phyloP scores from a whole-genome alignment of 1,140 invertebrate genomes.

The Lordiphosa collinella region DNA sequence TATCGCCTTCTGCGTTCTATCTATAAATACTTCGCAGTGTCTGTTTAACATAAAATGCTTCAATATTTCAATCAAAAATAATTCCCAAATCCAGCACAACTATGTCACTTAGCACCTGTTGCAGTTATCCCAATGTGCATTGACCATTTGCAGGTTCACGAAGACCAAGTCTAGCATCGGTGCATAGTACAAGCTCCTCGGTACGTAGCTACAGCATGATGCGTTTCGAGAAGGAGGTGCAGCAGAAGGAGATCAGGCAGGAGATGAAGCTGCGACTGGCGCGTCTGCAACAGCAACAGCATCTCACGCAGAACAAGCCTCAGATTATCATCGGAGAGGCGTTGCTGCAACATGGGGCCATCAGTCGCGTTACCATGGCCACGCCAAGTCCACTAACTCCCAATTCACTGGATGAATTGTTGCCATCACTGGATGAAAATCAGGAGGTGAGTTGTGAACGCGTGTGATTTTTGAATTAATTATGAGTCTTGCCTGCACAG shows the following conservation, averaged over 20 bases:
- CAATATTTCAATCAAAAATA: conserved; percentile 27
- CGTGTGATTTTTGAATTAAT: neutral
- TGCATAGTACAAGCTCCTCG: conserved; percentile 89
- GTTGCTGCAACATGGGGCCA: conserved; percentile 52
- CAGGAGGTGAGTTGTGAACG: conserved; percentile 82
- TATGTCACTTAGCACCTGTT: neutral
- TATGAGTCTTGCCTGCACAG: conserved; percentile 15
- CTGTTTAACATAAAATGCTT: conserved; percentile 31
- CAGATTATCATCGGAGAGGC: conserved; percentile 78
- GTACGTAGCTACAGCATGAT: conserved; percentile 88
- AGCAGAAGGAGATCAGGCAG: conserved; percentile 87
- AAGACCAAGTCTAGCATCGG: conserved; percentile 89
- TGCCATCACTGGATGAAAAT: conserved; percentile 87
- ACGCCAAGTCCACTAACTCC: conserved; percentile 88
- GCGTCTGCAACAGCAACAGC: conserved; percentile 81
- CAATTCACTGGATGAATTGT: conserved; percentile 88
- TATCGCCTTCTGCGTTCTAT: conserved; percentile 12
- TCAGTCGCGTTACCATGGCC: conserved; percentile 79
- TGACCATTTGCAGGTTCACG: conserved; percentile 84
- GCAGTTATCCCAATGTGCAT: neutral
- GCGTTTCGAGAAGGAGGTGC: conserved; percentile 87
- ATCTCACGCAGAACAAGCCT: conserved; percentile 71
- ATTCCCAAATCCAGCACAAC: neutral
- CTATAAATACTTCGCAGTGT: conserved; percentile 24
- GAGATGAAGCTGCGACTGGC: conserved; percentile 87